These are phyloP conservation scores for Drosophila yakuba DNA, from an alignment of 1,140 invertebrate genomes.

Conservation along the genomic window DNA sequence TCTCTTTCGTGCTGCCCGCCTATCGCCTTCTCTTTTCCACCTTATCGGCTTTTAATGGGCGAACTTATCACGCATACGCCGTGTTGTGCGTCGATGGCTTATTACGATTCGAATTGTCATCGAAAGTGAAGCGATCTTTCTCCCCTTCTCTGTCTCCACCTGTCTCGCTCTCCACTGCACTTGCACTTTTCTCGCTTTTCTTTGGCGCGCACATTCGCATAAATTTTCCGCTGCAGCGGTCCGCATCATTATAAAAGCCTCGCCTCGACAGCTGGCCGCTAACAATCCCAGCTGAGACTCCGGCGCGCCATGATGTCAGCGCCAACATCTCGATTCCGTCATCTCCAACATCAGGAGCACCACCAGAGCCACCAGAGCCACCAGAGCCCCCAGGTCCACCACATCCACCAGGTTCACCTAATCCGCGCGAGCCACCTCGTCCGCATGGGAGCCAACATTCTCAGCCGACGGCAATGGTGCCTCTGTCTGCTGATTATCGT, in stretches of 20 bases:
- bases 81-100: slow-evolving; percentile 65
- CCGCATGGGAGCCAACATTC: background rate
- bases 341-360: background rate
- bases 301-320: slow-evolving; percentile 58
- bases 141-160: background rate
- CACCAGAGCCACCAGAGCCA: too few relatives aligned
- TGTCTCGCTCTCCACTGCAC: slow-evolving; percentile 16
- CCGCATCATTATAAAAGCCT: slow-evolving; percentile 78
- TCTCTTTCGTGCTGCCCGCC: background rate
- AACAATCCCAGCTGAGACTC: slow-evolving; percentile 74
- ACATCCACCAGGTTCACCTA: background rate
- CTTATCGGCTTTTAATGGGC: slow-evolving; percentile 32
- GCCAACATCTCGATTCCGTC: background rate
- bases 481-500: slow-evolving; percentile 42
- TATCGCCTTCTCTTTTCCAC: slow-evolving; percentile 7
- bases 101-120: slow-evolving; percentile 71
- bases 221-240: slow-evolving; percentile 79
- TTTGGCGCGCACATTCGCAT: slow-evolving; percentile 65
- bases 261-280: slow-evolving; percentile 54
- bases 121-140: slow-evolving; percentile 62
- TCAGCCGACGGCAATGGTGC: slow-evolving; percentile 12
- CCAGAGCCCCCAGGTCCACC: too few relatives aligned
- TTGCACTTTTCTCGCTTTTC: slow-evolving; percentile 33
- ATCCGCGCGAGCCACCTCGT: background rate
- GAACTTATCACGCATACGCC: slow-evolving; percentile 71